A percentile compares a stretch with the other conserved stretches of the same genome.
Conservation (phyloP, 2,113 vertebrate genomes). For the Vombatus ursinus region DNA sequence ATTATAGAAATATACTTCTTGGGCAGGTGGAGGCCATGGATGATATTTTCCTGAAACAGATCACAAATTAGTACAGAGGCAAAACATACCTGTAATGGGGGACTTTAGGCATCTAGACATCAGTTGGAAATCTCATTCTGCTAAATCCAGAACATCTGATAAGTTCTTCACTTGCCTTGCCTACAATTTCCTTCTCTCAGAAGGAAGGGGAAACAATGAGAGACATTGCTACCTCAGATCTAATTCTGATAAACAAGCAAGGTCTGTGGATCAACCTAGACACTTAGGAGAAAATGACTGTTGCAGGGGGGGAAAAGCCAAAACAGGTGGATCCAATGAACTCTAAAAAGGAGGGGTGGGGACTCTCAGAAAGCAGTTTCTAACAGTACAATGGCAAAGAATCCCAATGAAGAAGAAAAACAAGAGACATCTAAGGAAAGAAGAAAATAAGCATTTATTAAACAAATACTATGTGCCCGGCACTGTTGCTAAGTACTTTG, state of each 20-base stretch:
- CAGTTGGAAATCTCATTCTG: not conserved
- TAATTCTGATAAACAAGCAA: not conserved
- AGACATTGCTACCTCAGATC: not conserved
- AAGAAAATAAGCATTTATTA: not conserved
- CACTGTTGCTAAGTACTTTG: not conserved
- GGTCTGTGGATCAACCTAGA: not conserved
- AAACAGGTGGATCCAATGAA: not conserved
- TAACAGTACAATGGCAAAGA: not conserved
- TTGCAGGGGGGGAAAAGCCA: not conserved
- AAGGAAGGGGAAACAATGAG: not conserved
- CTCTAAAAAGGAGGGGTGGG: not conserved
- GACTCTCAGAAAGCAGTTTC: not conserved
- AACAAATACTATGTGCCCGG: not conserved
- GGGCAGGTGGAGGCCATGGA: not conserved
- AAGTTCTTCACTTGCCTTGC: not conserved
- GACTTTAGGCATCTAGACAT: not conserved
- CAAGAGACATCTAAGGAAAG: not conserved
- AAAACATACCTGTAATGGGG: not conserved
- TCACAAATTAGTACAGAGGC: not conserved
- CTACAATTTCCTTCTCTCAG: not conserved
- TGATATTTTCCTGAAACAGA: not conserved
- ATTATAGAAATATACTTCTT: not conserved
- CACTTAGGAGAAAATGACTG: not conserved
- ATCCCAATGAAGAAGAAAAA: not conserved
- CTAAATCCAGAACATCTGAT: not conserved